Base-by-base conservation (phyloP, 2,797 vertebrate genomes). In the Cuniculus paca region DNA sequence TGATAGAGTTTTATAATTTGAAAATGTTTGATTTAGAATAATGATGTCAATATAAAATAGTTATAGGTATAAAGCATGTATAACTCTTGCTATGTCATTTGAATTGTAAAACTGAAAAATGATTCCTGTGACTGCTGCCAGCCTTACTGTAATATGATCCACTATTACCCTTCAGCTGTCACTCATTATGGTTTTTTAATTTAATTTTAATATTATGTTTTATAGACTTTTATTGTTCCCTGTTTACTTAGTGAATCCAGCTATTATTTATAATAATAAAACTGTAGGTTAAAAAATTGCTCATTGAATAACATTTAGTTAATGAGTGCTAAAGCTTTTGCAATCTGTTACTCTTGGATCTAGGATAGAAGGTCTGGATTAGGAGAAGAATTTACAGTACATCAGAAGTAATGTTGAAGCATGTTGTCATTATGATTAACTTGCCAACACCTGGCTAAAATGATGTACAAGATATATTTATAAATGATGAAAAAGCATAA, bases 371-470 rank as follows among this genome's bases (percentile, higher is more conserved):
- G 26, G 63, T 65, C 54, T 94, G 12, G 42, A 77, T 87, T 75
- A 85, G 26, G 28, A 16, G 17, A 88, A 97, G 48, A 88, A 84
- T 90, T 94, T 84, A 24, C 5, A 90, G 5, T 72, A 79, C 45
- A 96, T 84, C 34, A 93, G 75, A 94, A 96, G 92, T 92, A 88
- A 82, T 88, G 72, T 39, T 93, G 61, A 95, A 97, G 90, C 74
- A 97, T 96, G 97, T 78, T 97, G 97, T 95, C 95, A 96, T 97
- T 95, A 95, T 98, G 93, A 98, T 97, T 98, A 98, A 97, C 91
- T 92, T 97, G 91, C 92, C 0, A 0, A 96, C 91, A 98, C 58
- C 94, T 96, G 95, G 78, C 85, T 97, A 92, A 94, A 95, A 85
- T 85, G 56, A 91, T 90, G 39, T 85, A 86, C 63, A 65, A 50